Percentiles rank a stretch among this genome's conserved stretches.
Evolutionary conservation across 2,113 vertebrate species (phyloP).

Genomic region (Paradoxurus hermaphroditus): DNA sequence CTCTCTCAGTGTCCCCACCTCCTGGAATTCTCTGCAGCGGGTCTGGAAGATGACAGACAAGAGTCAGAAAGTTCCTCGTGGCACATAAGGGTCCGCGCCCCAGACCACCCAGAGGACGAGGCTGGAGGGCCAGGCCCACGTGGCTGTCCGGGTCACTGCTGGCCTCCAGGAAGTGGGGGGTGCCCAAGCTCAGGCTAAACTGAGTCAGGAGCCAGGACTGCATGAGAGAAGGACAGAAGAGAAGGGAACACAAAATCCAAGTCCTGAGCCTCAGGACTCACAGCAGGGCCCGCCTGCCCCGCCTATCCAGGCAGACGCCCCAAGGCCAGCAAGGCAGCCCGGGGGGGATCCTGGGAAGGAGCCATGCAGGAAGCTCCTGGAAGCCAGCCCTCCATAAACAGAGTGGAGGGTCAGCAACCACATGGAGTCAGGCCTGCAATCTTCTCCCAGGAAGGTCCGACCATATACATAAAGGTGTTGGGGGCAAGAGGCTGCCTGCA

Average conservation of each 20-base stretch:
- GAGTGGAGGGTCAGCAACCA: background rate
- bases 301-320: background rate
- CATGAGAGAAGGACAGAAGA: background rate
- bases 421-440: background rate
- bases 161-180: background rate
- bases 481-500: background rate
- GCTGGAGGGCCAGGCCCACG: background rate
- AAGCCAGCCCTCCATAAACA: background rate
- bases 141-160: background rate
- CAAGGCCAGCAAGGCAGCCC: background rate
- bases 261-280: background rate
- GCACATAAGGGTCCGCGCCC: background rate
- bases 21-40: constrained; percentile 78
- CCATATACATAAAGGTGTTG: background rate
- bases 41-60: constrained; percentile 81
- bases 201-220: background rate
- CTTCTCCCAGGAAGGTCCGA: background rate
- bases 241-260: background rate
- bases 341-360: background rate
- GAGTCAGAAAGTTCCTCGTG: background rate
- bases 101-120: background rate
- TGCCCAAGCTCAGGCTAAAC: background rate
- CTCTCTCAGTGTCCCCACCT: constrained; percentile 80
- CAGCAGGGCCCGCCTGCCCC: background rate
- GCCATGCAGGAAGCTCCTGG: background rate